Base-by-base conservation (phyloP, 2,888 invertebrate species). In the Pollenia labialis region DNA sequence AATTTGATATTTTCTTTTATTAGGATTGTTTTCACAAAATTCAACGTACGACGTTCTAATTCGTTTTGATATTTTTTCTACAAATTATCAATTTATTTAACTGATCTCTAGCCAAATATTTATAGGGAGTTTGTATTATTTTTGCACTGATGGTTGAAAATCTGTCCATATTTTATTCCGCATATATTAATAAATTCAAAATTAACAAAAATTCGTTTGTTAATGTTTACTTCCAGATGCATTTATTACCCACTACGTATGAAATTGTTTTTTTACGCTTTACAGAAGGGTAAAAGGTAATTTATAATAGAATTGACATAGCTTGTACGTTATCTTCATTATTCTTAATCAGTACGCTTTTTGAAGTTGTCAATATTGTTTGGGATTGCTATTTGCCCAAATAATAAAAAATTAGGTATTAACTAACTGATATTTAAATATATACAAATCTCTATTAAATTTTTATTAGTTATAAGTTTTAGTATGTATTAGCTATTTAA, bases 401-500 rank as follows among this genome's bases (percentile, higher is more conserved):
- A n/a, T 8, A 23, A 56, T 56, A 23, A 23, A 11, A 56, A 16
- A 44, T 48, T 16, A 23, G 48, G 66, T 66, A 48, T 14, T 44
- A 32, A 48, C 14, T 23, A 66, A 48, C 46, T 66, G 46, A 44
- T 40, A 66, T 56, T 64, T 66, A 23, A 23, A 23, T 23, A 66
- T 62, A 62, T n/a, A 44, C 40, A 77, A 40, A 58, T 32, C 7
- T 58, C 40, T 58, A 40, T 58, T 58, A 58, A 58, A 58, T 32
- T 46, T 77, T 2, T 68, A 42, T 69, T 50, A 42, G 48, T 58
- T 18, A 11, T 58, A 46, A 56, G 56, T 58, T 46, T 79, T 40
- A 68, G 8, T 50, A 42, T 9, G 8, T 42, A 42, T 9, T 58
- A 79, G 48, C 46, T 77, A 77, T 68, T 48, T n/a, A 68, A 69